Evolutionary conservation across 2,113 vertebrate species (phyloP).

Genomic region (Elachura formosa): DNA sequence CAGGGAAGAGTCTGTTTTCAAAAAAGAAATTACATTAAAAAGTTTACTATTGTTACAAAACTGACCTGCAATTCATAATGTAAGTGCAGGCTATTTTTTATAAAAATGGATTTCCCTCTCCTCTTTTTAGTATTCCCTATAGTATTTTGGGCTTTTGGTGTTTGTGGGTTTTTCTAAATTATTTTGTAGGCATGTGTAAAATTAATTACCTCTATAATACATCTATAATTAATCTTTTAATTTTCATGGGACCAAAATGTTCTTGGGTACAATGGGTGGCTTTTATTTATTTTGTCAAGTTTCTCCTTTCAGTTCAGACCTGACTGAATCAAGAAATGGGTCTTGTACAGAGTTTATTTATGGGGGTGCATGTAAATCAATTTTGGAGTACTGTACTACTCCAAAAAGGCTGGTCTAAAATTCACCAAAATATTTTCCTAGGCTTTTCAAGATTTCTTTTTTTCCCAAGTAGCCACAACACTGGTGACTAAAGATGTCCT

Average conservation of each 20-base stretch:
- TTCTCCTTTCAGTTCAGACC: not conserved
- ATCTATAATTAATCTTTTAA: not conserved
- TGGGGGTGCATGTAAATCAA: not conserved
- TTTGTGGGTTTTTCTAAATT: not conserved
- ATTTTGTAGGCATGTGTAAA: not conserved
- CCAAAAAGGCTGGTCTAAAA: not conserved
- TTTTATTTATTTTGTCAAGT: not conserved
- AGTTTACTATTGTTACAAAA: not conserved
- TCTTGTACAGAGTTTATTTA: not conserved
- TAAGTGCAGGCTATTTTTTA: not conserved
- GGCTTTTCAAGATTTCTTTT: not conserved
- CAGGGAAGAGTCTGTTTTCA: not conserved
- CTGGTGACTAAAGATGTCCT: not conserved
- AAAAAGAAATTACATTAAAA: not conserved
- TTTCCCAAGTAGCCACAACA: not conserved
- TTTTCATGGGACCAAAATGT: not conserved
- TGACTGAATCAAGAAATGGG: not conserved
- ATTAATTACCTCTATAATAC: not conserved
- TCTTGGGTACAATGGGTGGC: not conserved
- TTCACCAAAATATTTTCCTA: not conserved
- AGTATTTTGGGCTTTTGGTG: accelerated
- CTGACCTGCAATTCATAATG: not conserved
- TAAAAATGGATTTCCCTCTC: accelerated
- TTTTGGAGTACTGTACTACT: not conserved
- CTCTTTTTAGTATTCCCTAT: not conserved